phyloP scores from a whole-genome alignment of 1,140 invertebrate genomes.

The Callitettix versicolor region DNA sequence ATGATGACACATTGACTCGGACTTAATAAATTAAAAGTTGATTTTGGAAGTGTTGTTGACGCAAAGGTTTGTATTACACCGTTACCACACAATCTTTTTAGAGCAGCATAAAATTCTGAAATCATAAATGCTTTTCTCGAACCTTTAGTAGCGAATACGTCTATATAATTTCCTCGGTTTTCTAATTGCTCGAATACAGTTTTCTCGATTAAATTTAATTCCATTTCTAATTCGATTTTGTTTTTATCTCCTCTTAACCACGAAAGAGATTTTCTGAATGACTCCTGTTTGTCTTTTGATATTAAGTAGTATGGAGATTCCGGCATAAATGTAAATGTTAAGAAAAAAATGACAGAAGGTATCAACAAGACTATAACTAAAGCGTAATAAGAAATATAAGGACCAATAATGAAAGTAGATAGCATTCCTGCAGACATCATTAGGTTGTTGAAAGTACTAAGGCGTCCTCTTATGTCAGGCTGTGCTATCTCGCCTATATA shows the following conservation, averaged over 20 bases:
- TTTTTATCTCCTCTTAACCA: constrained; percentile 41
- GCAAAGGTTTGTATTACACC: constrained; percentile 24
- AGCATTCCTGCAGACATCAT: constrained; percentile 64
- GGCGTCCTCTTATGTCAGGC: constrained; percentile 24
- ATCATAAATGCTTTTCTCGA: constrained; percentile 21
- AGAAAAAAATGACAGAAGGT: constrained; percentile 52
- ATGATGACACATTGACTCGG: too few species aligned
- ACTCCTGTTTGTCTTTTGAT: constrained; percentile 42
- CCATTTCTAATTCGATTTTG: constrained; percentile 25
- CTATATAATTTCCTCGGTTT: constrained; percentile 17
- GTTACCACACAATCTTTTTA: constrained; percentile 22
- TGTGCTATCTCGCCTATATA: constrained; percentile 67
- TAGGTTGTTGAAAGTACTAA: constrained; percentile 68
- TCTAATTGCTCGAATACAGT: constrained; percentile 18
- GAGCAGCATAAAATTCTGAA: constrained; percentile 19
- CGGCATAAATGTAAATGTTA: too few species aligned
- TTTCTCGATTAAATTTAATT: constrained; percentile 18
- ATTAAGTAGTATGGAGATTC: constrained; percentile 70
- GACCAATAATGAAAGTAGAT: constrained; percentile 62
- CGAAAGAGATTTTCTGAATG: constrained; percentile 50
- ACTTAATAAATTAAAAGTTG: constrained; percentile 10
- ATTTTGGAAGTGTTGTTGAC: constrained; percentile 21
- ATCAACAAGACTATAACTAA: constrained; percentile 51
- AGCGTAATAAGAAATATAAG: constrained; percentile 53
- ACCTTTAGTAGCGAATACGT: constrained; percentile 18